Evolutionary conservation across 2,888 invertebrate species (phyloP).

Genomic region (Ichneumon xanthorius): DNA sequence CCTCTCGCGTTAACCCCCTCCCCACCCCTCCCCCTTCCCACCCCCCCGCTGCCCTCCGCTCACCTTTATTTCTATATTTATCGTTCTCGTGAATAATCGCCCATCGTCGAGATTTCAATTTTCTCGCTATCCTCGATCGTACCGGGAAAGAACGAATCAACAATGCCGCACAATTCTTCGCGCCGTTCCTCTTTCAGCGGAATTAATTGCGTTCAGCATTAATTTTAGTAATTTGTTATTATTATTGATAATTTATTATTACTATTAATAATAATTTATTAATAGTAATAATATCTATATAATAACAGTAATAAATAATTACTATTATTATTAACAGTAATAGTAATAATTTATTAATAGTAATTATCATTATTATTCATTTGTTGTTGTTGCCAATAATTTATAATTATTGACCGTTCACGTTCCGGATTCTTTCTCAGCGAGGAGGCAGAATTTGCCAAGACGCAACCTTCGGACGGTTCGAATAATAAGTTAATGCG

Average conservation of each 20-base stretch:
- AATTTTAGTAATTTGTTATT: too few relatives aligned
- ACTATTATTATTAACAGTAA: too few relatives aligned
- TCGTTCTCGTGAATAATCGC: slow-evolving; percentile 55
- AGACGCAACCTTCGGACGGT: too few relatives aligned
- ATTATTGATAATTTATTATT: neutral
- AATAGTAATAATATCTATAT: too few relatives aligned
- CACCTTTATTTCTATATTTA: slow-evolving; percentile 23
- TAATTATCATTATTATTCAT: neutral
- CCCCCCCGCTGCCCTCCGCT: neutral
- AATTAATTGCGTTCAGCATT: too few relatives aligned
- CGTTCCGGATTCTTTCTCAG: too few relatives aligned
- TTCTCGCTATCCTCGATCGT: slow-evolving; percentile 39
- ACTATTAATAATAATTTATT: neutral
- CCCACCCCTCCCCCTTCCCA: too few relatives aligned
- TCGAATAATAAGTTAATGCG: too few relatives aligned
- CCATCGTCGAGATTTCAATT: slow-evolving; percentile 54
- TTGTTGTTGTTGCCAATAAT: neutral
- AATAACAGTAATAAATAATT: too few relatives aligned
- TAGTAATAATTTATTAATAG: too few relatives aligned
- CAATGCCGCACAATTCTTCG: neutral
- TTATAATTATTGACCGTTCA: too few relatives aligned
- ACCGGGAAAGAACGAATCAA: slow-evolving; percentile 38
- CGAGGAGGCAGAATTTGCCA: too few relatives aligned
- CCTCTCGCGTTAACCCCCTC: slow-evolving; percentile 65
- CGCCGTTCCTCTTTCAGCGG: neutral